Evolutionary conservation across 2,888 invertebrate species (phyloP), one percentile per base, ranked within the genome.

Genomic region (Keiferia lycopersicella): DNA sequence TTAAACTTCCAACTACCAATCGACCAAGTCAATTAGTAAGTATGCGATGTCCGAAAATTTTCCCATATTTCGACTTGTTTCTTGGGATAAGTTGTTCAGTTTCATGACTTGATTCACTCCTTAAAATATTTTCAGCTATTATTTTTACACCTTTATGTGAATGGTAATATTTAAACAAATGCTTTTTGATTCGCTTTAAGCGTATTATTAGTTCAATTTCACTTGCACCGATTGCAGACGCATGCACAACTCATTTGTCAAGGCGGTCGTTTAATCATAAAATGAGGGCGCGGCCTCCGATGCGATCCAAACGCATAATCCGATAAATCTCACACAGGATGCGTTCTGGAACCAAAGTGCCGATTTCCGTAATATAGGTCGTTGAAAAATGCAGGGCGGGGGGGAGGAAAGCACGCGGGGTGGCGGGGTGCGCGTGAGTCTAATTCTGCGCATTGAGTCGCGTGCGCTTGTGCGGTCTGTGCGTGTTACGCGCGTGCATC

Each of bases 401-500:
- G n/a, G 79, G 82, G 34, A 26, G 56, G 30, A 26, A 34, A 34
- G 56, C 8, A 12, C 14, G 82, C 79, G 82, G 82, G 84, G 82
- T 11, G 70, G 82, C 82, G 83, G 81, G 2, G 70, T 73, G 79
- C 74, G 75, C 80, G 83, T 82, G 82, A 83, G 71, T 78, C 86
- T 88, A 87, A 89, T 75, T 88, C 83, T 77, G 78, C 88, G 77
- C 90, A 91, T 79, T 81, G 87, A 88, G 88, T 85, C 83, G 74
- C 80, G 77, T 76, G 81, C 80, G 82, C 77, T 34, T 34, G 34
- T 34, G 34, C 34, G 34, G 34, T 34, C 34, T 8, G 78, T 70
- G 81, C 82, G 83, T 79, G 79, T 66, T 71, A 22, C 61, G 67
- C 71, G 72, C 73, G 68, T 71, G 64, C 77, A 87, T 79, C 78